Evolutionary conservation across 1,140 invertebrate genomes (phyloP).

Genomic region (Oppia nitens): DNA sequence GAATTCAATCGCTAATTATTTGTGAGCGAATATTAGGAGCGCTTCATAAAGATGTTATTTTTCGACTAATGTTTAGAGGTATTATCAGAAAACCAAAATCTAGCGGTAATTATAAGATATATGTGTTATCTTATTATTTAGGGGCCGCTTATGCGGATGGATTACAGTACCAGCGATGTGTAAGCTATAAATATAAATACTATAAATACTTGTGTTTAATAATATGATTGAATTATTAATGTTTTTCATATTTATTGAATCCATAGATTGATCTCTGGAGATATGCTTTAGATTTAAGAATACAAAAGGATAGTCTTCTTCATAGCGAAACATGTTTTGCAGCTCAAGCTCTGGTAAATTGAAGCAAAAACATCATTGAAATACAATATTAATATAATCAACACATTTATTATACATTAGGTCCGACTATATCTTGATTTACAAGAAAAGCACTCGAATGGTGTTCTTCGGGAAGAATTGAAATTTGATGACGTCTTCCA

Average conservation of each 20-base stretch:
- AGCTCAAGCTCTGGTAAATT: conserved; percentile 41
- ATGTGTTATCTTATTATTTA: conserved; percentile 25
- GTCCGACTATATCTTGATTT: conserved; percentile 54
- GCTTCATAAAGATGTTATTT: conserved; percentile 67
- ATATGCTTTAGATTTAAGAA: conserved; percentile 54
- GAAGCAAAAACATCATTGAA: not conserved
- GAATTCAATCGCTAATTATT: conserved; percentile 63
- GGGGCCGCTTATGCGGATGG: conserved; percentile 74
- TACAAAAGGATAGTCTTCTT: conserved; percentile 51
- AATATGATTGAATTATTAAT: not conserved
- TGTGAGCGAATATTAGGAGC: conserved; percentile 60
- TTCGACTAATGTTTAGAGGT: conserved; percentile 41
- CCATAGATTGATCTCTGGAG: conserved; percentile 54
- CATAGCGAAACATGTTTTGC: conserved; percentile 59
- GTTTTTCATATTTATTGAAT: not conserved
- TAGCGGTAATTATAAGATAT: too few species aligned
- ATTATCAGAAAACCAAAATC: too few species aligned
- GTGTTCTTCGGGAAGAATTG: conserved; percentile 37
- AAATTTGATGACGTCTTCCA: conserved; percentile 47
- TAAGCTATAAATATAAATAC: too few species aligned
- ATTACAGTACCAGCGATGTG: conserved; percentile 56
- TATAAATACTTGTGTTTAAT: too few species aligned
- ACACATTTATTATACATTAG: not conserved
- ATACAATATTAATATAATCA: not conserved
- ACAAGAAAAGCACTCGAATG: conserved; percentile 41